These are phyloP conservation scores for Aphelenchoides besseyi DNA, from an alignment of 1,140 invertebrate genomes.

Conservation along the genomic window DNA sequence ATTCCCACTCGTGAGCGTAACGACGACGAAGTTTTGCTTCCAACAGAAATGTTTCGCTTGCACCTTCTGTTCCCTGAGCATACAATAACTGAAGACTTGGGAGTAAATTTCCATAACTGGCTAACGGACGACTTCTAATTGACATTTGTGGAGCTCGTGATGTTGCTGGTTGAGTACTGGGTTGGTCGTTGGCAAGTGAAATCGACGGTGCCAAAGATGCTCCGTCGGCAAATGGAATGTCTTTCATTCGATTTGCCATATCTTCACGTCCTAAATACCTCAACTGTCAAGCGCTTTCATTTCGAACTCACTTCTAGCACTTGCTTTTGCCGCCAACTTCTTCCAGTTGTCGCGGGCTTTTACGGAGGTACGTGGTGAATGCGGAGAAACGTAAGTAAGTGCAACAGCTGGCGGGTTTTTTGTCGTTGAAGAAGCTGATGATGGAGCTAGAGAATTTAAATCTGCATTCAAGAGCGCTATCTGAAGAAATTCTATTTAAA, in stretches of 20 bases:
- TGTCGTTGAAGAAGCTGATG: not conserved
- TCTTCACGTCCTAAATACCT: slow-evolving; percentile 35
- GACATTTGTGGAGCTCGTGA: slow-evolving; percentile 3
- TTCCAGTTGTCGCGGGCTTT: slow-evolving; percentile 49
- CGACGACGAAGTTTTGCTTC: slow-evolving; percentile 49
- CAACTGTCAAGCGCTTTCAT: too few species aligned
- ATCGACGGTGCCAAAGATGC: slow-evolving; percentile 24
- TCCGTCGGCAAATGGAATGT: slow-evolving; percentile 49
- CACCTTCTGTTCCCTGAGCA: slow-evolving; percentile 19
- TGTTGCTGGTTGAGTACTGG: not conserved
- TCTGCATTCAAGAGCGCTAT: not conserved
- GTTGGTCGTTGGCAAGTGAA: slow-evolving; percentile 9
- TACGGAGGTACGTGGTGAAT: slow-evolving; percentile 26
- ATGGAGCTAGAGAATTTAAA: not conserved
- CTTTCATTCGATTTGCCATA: slow-evolving; percentile 4
- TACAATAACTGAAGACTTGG: slow-evolving; percentile 34
- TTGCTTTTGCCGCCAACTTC: slow-evolving; percentile 43
- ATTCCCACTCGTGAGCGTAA: slow-evolving; percentile 62
- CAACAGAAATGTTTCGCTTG: slow-evolving; percentile 37
- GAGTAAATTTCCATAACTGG: not conserved
- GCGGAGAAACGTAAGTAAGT: not conserved
- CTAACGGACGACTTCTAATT: not conserved
- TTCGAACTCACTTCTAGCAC: slow-evolving; percentile 45
- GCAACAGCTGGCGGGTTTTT: not conserved
- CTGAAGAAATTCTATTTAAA: not conserved